Evolutionary conservation across 2,888 invertebrate genomes (phyloP).

Genomic region (Brachynemurus nebulosus): DNA sequence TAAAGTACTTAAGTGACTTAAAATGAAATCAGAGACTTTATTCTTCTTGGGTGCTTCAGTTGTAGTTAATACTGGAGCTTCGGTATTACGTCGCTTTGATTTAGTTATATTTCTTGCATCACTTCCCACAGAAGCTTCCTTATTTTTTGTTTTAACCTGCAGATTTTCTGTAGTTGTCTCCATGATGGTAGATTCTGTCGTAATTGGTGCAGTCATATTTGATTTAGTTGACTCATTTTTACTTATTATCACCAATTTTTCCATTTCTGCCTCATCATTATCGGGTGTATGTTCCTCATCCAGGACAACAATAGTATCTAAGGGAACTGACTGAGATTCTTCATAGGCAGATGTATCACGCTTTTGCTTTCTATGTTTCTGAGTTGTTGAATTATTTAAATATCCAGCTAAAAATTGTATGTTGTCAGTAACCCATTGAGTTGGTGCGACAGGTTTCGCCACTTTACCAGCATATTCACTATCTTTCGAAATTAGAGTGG

Average conservation of each 20-base stretch:
- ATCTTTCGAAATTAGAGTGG: neutral
- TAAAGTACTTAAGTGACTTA: too few species aligned
- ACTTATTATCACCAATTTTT: neutral
- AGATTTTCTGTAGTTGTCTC: neutral
- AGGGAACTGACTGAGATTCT: conserved; percentile 25
- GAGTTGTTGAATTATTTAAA: neutral
- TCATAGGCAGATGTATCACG: conserved; percentile 20
- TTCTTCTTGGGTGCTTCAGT: too few species aligned
- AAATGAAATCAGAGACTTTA: too few species aligned
- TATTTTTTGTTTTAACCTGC: too few species aligned
- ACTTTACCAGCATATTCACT: neutral
- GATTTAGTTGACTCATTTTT: neutral
- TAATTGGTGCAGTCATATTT: too few species aligned
- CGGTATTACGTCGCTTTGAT: too few species aligned
- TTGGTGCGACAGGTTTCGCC: neutral
- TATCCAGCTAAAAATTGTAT: neutral
- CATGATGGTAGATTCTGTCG: too few species aligned
- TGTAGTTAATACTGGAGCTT: too few species aligned
- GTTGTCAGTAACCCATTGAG: too few species aligned
- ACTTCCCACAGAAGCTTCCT: too few species aligned
- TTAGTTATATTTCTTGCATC: neutral
- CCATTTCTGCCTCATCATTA: neutral
- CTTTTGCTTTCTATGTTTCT: neutral
- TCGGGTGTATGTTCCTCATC: neutral
- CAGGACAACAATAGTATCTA: neutral